A percentile compares a stretch with the other conserved stretches of the same genome.
These are phyloP conservation scores for Hypanus sabinus DNA, from an alignment of 2,113 vertebrate species.

Conservation along the genomic window DNA sequence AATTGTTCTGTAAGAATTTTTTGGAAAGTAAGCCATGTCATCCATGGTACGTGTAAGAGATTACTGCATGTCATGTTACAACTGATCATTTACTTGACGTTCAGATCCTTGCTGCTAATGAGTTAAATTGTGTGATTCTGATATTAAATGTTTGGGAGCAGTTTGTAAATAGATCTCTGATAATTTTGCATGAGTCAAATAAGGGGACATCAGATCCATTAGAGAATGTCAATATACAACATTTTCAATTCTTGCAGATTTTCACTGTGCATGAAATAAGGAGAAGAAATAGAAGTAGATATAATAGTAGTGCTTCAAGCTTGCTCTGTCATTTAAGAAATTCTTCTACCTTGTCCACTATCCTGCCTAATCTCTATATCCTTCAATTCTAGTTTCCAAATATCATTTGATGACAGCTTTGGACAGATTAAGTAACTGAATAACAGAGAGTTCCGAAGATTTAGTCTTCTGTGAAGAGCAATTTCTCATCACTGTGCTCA, in stretches of 20 bases:
- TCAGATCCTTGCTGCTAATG: not conserved
- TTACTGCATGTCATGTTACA: not conserved
- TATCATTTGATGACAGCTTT: no score
- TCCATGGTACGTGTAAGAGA: not conserved
- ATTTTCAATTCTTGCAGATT: not conserved
- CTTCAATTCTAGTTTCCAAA: no score
- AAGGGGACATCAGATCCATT: not conserved
- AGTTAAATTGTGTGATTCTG: not conserved
- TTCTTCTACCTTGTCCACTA: no score
- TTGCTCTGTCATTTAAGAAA: no score
- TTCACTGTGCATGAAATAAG: not conserved
- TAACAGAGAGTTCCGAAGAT: no score
- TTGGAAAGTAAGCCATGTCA: not conserved
- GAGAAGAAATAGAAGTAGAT: no score
- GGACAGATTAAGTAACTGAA: no score
- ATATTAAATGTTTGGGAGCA: not conserved
- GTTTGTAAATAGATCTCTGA: not conserved
- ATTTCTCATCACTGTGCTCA: no score
- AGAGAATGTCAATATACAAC: not conserved
- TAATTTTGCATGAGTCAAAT: not conserved
- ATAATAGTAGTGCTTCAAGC: no score
- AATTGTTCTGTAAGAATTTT: not conserved
- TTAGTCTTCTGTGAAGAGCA: no score
- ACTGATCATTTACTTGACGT: not conserved
- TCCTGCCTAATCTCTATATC: no score